These are phyloP conservation scores for Hemibates koningsi DNA, from an alignment of 2,113 vertebrate species.

Conservation along the genomic window DNA sequence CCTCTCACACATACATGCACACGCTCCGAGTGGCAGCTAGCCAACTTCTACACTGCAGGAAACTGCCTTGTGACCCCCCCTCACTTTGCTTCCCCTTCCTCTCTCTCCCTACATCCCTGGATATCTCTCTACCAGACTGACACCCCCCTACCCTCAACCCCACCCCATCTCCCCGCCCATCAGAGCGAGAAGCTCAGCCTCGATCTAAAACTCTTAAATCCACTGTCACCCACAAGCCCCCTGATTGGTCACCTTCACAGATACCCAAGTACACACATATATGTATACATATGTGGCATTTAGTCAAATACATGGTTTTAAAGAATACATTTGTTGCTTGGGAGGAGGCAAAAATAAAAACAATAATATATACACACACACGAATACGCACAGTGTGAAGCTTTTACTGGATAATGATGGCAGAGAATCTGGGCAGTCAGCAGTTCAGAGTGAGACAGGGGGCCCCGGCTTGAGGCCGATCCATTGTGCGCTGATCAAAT, in stretches of 20 bases:
- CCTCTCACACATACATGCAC: slow-evolving; percentile 9
- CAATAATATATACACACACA: not conserved
- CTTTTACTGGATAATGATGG: slow-evolving; percentile 10
- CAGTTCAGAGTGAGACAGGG: slow-evolving; percentile 49
- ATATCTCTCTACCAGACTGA: not conserved
- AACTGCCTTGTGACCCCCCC: slow-evolving; percentile 31
- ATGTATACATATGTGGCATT: not conserved
- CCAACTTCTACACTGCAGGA: slow-evolving; percentile 60
- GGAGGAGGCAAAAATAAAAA: not conserved
- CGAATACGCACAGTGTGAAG: not conserved
- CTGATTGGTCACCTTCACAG: not conserved
- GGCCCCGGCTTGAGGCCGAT: slow-evolving; percentile 42
- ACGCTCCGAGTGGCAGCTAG: slow-evolving; percentile 42
- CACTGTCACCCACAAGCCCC: not conserved
- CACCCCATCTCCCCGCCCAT: not conserved
- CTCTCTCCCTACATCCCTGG: not conserved
- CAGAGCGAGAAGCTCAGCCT: not conserved
- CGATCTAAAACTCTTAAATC: slow-evolving; percentile 5
- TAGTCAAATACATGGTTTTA: not conserved
- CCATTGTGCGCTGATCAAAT: slow-evolving; percentile 59
- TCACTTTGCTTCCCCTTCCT: not conserved
- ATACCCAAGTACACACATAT: not conserved
- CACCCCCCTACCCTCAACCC: not conserved
- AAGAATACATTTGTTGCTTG: not conserved
- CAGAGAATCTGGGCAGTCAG: slow-evolving; percentile 59